Percentiles rank a stretch among this genome's conserved stretches.
These are phyloP conservation scores for Polietes domitor DNA, from an alignment of 2,888 invertebrate genomes.

Conservation along the genomic window DNA sequence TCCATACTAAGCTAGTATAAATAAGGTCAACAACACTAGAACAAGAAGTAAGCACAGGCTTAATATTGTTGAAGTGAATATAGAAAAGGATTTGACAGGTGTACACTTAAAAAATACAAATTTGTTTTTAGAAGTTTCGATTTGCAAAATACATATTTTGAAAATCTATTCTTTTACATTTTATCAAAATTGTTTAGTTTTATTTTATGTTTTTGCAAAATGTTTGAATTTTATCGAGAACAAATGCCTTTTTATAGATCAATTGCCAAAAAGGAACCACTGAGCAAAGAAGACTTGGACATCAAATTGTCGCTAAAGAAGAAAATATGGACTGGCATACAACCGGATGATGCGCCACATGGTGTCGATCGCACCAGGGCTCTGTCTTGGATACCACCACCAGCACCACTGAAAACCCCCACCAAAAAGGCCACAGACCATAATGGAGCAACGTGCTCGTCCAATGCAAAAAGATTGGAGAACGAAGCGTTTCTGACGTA, in stretches of 20 bases:
- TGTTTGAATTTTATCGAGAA: slow-evolving; percentile 16
- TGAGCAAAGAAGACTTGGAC: slow-evolving; percentile 80
- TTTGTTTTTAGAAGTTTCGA: neutral
- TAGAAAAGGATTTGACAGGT: too few species aligned
- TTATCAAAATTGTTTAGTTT: neutral
- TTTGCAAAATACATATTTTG: neutral
- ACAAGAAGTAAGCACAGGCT: too few species aligned
- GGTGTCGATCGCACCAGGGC: slow-evolving; percentile 79
- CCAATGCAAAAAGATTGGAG: slow-evolving; percentile 69
- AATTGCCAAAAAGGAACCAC: slow-evolving; percentile 46
- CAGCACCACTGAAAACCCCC: slow-evolving; percentile 69
- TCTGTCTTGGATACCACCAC: slow-evolving; percentile 86
- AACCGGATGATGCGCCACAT: slow-evolving; percentile 77
- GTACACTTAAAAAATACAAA: too few species aligned
- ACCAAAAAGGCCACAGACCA: slow-evolving; percentile 45
- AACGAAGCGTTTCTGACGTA: slow-evolving; percentile 84
- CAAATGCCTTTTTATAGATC: slow-evolving; percentile 42
- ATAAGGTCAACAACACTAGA: too few species aligned
- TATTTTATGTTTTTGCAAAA: neutral
- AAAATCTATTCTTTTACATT: neutral
- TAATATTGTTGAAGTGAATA: too few species aligned
- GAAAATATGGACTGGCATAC: slow-evolving; percentile 87
- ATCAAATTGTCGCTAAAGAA: slow-evolving; percentile 87
- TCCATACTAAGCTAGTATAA: too few species aligned
- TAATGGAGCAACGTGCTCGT: neutral